These are phyloP conservation scores for Lophius piscatorius DNA, from an alignment of 2,113 vertebrate genomes.

Conservation along the genomic window DNA sequence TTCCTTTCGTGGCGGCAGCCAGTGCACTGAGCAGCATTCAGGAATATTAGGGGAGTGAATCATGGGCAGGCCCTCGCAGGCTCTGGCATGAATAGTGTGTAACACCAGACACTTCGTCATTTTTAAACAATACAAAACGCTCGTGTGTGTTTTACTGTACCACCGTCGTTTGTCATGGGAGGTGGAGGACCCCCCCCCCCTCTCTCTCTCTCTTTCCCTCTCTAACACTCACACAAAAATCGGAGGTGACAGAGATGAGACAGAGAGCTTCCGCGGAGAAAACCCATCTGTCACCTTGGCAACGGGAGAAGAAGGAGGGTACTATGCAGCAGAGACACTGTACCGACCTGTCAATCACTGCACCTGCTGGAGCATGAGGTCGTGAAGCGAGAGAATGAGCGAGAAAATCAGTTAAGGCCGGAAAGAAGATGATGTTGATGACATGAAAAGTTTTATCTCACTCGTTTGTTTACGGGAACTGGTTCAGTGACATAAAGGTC, in stretches of 20 bases:
- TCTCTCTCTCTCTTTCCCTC: constrained; percentile 13
- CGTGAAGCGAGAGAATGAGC: constrained; percentile 35
- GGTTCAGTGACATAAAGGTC: no score
- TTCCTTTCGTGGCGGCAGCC: constrained; percentile 24
- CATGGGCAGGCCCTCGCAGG: constrained; percentile 53
- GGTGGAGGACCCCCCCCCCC: constrained; percentile 25
- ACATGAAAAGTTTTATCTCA: no score
- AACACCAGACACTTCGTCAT: constrained; percentile 13
- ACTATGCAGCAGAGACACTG: constrained; percentile 44
- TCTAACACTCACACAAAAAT: constrained; percentile 26
- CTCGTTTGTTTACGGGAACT: no score
- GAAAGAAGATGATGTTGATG: not conserved
- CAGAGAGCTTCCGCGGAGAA: constrained; percentile 52
- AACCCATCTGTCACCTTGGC: constrained; percentile 73
- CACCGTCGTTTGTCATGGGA: constrained; percentile 41
- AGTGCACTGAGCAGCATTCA: constrained; percentile 6
- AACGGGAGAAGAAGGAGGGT: constrained; percentile 56
- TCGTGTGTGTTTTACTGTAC: constrained; percentile 31
- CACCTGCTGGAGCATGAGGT: constrained; percentile 35
- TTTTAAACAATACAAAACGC: constrained; percentile 21
- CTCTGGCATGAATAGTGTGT: constrained; percentile 15
- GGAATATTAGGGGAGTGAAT: constrained; percentile 45
- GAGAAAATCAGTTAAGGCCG: constrained; percentile 25
- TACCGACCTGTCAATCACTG: constrained; percentile 55
- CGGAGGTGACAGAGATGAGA: constrained; percentile 63